Evolutionary conservation across 2,113 vertebrate genomes (phyloP).

Genomic region (Gallinago paraguaiae): DNA sequence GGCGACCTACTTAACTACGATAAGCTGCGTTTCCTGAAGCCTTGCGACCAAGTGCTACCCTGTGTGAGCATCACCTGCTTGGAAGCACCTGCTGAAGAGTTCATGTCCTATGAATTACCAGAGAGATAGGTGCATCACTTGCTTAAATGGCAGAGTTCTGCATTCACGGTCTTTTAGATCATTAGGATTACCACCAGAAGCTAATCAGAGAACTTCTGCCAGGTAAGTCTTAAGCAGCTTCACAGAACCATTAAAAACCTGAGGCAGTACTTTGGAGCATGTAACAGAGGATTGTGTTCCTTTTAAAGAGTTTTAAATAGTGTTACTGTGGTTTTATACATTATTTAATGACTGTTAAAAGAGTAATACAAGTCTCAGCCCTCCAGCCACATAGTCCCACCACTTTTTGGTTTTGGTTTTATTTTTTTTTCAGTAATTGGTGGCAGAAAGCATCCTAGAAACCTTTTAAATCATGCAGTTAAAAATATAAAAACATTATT

Average conservation of each 20-base stretch:
- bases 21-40: not conserved
- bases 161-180: not conserved
- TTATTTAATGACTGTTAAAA: conserved; percentile 37
- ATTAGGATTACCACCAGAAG: not conserved
- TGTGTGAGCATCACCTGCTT: fast-evolving
- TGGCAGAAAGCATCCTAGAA: not conserved
- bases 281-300: not conserved
- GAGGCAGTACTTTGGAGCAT: not conserved
- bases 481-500: not conserved
- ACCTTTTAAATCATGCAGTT: not conserved
- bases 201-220: not conserved
- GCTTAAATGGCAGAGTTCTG: not conserved
- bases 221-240: not conserved
- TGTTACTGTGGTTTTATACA: conserved; percentile 7
- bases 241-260: not conserved
- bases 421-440: not conserved
- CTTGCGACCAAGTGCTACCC: not conserved
- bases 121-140: not conserved
- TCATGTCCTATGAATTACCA: not conserved
- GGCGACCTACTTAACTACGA: fast-evolving
- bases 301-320: conserved; percentile 19
- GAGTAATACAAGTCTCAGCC: not conserved
- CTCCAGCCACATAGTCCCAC: not conserved
- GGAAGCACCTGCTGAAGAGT: not conserved
- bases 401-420: not conserved